Evolutionary conservation across 2,888 invertebrate species (phyloP).

Genomic region (Agrochola litura): DNA sequence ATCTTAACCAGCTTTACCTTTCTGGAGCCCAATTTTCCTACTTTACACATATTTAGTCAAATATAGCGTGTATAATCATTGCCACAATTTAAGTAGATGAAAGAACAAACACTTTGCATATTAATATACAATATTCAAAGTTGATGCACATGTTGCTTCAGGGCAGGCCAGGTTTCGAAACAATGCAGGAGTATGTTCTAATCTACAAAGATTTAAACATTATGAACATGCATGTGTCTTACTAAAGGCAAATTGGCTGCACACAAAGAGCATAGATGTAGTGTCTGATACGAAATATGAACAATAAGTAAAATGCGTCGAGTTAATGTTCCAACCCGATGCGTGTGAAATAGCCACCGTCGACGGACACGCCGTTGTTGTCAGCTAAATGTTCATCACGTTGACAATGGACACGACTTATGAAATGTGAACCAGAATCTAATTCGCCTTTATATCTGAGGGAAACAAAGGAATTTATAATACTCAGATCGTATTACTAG

Average conservation of each 20-base stretch:
- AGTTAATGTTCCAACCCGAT: constrained; percentile 49
- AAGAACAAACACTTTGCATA: background rate
- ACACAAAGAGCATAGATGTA: constrained; percentile 43
- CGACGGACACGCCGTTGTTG: constrained; percentile 46
- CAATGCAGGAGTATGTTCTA: constrained; percentile 24
- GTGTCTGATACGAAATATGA: constrained; percentile 44
- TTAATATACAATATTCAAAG: constrained; percentile 2
- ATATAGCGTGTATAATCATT: background rate
- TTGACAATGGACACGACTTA: constrained; percentile 59
- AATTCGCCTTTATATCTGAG: constrained; percentile 53
- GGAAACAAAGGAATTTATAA: constrained; percentile 54
- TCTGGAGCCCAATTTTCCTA: background rate
- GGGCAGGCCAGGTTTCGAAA: constrained; percentile 15
- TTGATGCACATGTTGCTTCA: constrained; percentile 14
- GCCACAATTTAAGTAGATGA: background rate
- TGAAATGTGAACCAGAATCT: constrained; percentile 56
- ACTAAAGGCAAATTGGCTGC: constrained; percentile 6
- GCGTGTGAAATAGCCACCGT: constrained; percentile 59
- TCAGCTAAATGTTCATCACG: constrained; percentile 55
- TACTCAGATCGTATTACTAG: constrained; percentile 40
- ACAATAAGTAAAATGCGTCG: constrained; percentile 40
- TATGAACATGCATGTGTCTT: constrained; percentile 8
- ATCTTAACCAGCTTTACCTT: background rate
- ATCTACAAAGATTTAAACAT: constrained; percentile 14
- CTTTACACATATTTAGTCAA: background rate